Evolutionary conservation across 2,888 invertebrate genomes (phyloP), one percentile per base, ranked within the genome.

Genomic region (Petrophora chlorosata): DNA sequence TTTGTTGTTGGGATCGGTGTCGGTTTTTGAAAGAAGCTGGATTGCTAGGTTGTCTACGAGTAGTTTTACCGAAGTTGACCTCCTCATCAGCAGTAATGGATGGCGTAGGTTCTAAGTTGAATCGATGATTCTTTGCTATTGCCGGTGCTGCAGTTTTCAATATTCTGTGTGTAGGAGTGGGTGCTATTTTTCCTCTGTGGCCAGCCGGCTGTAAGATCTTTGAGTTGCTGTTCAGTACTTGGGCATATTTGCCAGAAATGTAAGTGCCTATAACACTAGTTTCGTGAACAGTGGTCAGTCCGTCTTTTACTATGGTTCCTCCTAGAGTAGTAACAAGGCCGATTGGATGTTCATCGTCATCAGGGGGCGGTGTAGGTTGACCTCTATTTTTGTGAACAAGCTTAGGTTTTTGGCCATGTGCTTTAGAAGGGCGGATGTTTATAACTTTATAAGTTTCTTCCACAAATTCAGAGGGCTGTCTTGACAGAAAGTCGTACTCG

Each of bases 261-360:
- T 94, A 95, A 2, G 97, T 96, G 15, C 97, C 95, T 65, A 97
- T 95, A n/a, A 97, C 96, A 74, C 95, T 95, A 0, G 97, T 96
- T 83, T 97, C 96, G 72, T 96, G 95, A 3, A 97, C 93, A 0
- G 96, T 96, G 3, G 96, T 96, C 1, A 94, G 84, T 1, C 96
- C 96, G 68, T 96, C 95, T 73, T 94, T 94, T 3, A 96, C 94
- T 45, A 95, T 93, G 3, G 95, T 96, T 13, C 96, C 97, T 29
- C 96, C 96, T 39, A 97, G 91, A 67, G 95, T 96, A 3, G 96
- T 96, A 0, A 97, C 95, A 43, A 97, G 85, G 3, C 96, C 96
- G 1, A 95, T 92, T 0, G 96, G 95, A 76, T 94, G 94, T 51
- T 93, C 92, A 16, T 93, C 92, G 46, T 94, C 92, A 15, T 91